Conservation (phyloP, 1,140 invertebrate genomes). For the Psix sp. region DNA sequence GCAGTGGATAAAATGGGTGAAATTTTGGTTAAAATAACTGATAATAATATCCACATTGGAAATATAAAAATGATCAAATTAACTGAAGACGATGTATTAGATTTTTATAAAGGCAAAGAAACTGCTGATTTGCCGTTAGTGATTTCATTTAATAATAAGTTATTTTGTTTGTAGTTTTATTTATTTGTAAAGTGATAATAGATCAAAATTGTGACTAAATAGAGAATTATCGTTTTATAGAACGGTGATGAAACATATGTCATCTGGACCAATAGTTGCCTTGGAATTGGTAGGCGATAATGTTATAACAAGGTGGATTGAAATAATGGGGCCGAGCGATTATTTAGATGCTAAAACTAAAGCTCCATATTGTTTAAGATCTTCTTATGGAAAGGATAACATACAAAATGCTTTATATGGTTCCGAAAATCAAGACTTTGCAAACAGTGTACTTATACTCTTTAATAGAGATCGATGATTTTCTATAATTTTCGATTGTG, state of each 20-base stretch:
- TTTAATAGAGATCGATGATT: too few species aligned
- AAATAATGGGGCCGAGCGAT: constrained; percentile 83
- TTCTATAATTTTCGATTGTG: too few species aligned
- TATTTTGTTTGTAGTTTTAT: not conserved
- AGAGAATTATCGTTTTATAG: constrained; percentile 60
- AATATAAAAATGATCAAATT: constrained; percentile 85
- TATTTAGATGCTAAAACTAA: constrained; percentile 79
- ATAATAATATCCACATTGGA: constrained; percentile 83
- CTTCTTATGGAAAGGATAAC: constrained; percentile 84
- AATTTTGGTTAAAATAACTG: constrained; percentile 82
- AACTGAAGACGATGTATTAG: constrained; percentile 79
- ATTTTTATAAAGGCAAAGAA: constrained; percentile 80
- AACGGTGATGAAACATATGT: constrained; percentile 80
- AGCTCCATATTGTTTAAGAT: constrained; percentile 81
- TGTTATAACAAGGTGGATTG: constrained; percentile 80
- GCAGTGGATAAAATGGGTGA: constrained; percentile 84
- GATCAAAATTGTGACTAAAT: too few species aligned
- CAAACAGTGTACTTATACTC: constrained; percentile 72
- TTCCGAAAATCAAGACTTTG: constrained; percentile 78
- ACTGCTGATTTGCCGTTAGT: constrained; percentile 81
- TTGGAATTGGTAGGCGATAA: constrained; percentile 87
- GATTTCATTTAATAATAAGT: not conserved
- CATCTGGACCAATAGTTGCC: constrained; percentile 84
- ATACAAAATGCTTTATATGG: constrained; percentile 85
- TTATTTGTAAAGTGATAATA: not conserved